phyloP scores from a whole-genome alignment of 1,140 invertebrate species.

The Halesus radiatus region DNA sequence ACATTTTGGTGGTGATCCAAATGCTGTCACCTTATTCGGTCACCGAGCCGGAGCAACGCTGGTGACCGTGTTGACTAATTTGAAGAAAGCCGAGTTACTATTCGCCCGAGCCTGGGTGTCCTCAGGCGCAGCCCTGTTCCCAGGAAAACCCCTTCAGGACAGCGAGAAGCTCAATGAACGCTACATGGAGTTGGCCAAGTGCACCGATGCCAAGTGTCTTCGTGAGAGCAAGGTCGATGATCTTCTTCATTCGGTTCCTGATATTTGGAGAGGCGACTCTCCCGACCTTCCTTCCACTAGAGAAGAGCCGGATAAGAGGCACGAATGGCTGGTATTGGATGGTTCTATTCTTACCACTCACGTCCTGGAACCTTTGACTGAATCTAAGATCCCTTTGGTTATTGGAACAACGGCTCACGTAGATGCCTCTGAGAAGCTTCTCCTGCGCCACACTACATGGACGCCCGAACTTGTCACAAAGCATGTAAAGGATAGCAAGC shows the following conservation, averaged over 20 bases:
- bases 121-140: conserved; percentile 79
- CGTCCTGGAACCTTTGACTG: conserved; percentile 73
- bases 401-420: conserved; percentile 82
- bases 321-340: conserved; percentile 83
- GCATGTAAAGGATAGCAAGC: conserved; percentile 75
- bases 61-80: conserved; percentile 75
- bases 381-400: conserved; percentile 69
- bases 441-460: conserved; percentile 73
- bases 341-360: conserved; percentile 77
- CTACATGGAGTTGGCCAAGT: conserved; percentile 73
- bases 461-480: conserved; percentile 74
- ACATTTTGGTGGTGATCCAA: conserved; percentile 85
- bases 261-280: conserved; percentile 76
- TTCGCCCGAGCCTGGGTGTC: conserved; percentile 82
- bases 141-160: conserved; percentile 73
- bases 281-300: conserved; percentile 73
- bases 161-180: conserved; percentile 74
- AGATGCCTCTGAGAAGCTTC: conserved; percentile 72
- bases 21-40: conserved; percentile 83
- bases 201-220: conserved; percentile 73
- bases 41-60: conserved; percentile 85
- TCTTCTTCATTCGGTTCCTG: conserved; percentile 77
- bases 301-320: conserved; percentile 71
- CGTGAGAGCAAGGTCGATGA: conserved; percentile 74
- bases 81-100: conserved; percentile 68